Conservation (phyloP, 1,140 invertebrate species). For the Melitaea cinxia region DNA sequence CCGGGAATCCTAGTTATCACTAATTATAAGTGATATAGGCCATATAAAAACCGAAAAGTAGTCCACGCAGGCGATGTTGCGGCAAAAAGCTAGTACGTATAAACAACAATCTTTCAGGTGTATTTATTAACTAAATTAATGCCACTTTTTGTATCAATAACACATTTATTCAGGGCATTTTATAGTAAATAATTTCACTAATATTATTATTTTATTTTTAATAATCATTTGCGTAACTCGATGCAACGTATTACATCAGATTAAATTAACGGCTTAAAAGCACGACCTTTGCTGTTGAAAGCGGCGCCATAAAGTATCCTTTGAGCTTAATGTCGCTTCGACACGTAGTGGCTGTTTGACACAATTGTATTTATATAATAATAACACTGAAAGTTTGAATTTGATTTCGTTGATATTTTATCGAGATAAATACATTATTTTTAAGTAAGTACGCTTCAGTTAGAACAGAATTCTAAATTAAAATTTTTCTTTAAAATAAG, state of each 20-base stretch:
- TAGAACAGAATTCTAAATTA: too few relatives aligned
- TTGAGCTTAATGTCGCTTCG: neutral
- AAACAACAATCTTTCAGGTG: too few relatives aligned
- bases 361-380: conserved; percentile 1
- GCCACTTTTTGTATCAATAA: too few relatives aligned
- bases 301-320: conserved; percentile 15
- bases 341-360: neutral
- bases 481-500: too few relatives aligned
- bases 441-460: too few relatives aligned
- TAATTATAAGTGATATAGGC: too few relatives aligned
- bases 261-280: conserved; percentile 27
- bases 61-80: too few relatives aligned
- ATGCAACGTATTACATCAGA: conserved; percentile 27
- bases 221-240: conserved; percentile 16
- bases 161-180: neutral
- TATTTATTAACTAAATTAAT: too few relatives aligned
- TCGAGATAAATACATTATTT: too few relatives aligned
- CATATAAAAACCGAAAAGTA: too few relatives aligned
- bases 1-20: too few relatives aligned
- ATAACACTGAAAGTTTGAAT: neutral
- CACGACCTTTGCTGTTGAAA: conserved; percentile 21
- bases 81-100: too few relatives aligned
- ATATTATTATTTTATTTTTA: neutral
- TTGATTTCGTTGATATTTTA: neutral
- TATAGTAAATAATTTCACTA: neutral